Base-by-base conservation (phyloP, 2,888 invertebrate species). In the Brachyptera putata region DNA sequence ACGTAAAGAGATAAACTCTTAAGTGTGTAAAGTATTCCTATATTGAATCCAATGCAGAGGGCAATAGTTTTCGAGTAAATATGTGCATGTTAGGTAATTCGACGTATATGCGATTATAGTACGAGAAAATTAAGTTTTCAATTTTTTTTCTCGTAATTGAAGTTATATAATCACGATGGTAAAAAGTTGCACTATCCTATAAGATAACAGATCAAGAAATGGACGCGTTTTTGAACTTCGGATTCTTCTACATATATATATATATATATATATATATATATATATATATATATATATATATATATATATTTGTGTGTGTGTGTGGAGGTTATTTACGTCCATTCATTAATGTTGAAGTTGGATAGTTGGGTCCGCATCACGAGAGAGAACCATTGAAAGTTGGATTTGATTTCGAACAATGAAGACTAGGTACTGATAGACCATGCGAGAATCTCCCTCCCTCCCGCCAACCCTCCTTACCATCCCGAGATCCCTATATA, bases 361-460 rank as follows among this genome's bases (percentile, higher is more conserved):
- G 61, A 57, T 61, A 57, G 57, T 58, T 61, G 53, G 39, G 48
- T 39, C 34, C 48, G 56, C n/a, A n/a, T n/a, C n/a, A n/a, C n/a
- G n/a, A n/a, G n/a, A n/a, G n/a, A n/a, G n/a, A n/a, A n/a, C n/a
- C 61, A 57, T 61, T 61, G 49, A 57, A 56, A 61, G 61, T 61
- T 57, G 57, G 61, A 61, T 61, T 58, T 56, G 61, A 55, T 61
- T 55, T 43, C 56, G 58, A 53, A 58, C 61, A 61, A 58, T 61
- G 56, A 53, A 46, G 36, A 26, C 43, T 43, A 24, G 43, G n/a
- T n/a, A n/a, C n/a, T n/a, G n/a, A n/a, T n/a, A n/a, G 21, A 26
- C 43, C 16, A 36, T n/a, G 36, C 13, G 22, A 22, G 22, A 14
- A 16, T 30, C 34, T 55, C 30, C 26, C 39, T n/a, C n/a, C n/a